A percentile compares a stretch with the other conserved stretches of the same genome.
Evolutionary conservation across 2,888 invertebrate genomes (phyloP).

Genomic region (Mythimna impura): DNA sequence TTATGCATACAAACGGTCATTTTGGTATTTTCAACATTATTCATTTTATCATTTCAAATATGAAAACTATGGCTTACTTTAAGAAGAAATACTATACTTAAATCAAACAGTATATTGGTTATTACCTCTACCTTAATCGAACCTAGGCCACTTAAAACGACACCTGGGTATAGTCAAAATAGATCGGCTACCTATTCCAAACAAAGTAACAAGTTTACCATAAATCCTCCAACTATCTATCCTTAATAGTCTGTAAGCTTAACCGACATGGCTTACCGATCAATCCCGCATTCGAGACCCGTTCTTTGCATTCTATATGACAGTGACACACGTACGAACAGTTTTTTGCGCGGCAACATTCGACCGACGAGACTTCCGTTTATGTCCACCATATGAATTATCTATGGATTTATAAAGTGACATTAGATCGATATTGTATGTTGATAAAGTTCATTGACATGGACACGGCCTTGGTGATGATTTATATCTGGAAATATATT

Average conservation of each 20-base stretch:
- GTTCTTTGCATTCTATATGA: slow-evolving; percentile 46
- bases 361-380: slow-evolving; percentile 57
- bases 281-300: slow-evolving; percentile 58
- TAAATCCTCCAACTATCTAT: slow-evolving; percentile 2
- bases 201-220: slow-evolving; percentile 20
- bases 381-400: slow-evolving; percentile 57
- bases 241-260: slow-evolving; percentile 19
- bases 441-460: slow-evolving; percentile 40
- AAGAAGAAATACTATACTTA: too few species aligned
- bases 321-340: slow-evolving; percentile 52
- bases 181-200: neutral
- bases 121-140: neutral
- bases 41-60: too few species aligned
- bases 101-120: neutral
- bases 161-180: neutral
- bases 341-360: slow-evolving; percentile 56
- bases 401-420: slow-evolving; percentile 51
- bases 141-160: neutral
- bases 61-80: too few species aligned
- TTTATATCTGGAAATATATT: slow-evolving; percentile 15
- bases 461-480: slow-evolving; percentile 15
- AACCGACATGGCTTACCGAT: slow-evolving; percentile 6
- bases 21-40: too few species aligned
- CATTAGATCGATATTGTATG: slow-evolving; percentile 36
- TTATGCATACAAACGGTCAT: too few species aligned